These are phyloP conservation scores for Oxygymnocypris stewartii DNA, from an alignment of 2,113 vertebrate species.

Conservation along the genomic window DNA sequence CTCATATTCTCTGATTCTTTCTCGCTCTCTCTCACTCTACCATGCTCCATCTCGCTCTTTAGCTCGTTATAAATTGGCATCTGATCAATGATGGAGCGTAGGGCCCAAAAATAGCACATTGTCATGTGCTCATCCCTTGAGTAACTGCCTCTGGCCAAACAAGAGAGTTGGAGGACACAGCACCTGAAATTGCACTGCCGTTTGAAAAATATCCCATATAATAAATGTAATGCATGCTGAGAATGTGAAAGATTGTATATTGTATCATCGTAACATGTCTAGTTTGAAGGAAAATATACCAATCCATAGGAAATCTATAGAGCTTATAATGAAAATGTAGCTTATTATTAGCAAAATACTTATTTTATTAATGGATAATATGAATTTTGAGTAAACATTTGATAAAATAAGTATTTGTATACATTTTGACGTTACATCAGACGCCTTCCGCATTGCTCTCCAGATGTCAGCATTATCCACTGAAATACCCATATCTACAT, in stretches of 20 bases:
- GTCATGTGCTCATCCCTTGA: slow-evolving; percentile 56
- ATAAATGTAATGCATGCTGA: neutral
- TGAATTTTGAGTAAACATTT: neutral
- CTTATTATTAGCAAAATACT: neutral
- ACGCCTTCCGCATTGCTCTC: neutral
- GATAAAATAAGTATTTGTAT: neutral
- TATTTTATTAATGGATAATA: neutral
- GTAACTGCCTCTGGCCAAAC: slow-evolving; percentile 41
- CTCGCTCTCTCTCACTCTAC: slow-evolving; percentile 53
- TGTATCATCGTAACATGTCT: neutral
- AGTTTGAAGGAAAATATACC: no score
- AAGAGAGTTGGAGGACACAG: slow-evolving; percentile 43
- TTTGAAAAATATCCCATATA: neutral
- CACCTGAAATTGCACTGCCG: slow-evolving; percentile 37
- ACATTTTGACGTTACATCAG: no score
- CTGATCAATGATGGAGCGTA: slow-evolving; percentile 65
- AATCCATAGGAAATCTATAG: neutral
- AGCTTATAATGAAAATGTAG: neutral
- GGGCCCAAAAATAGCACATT: slow-evolving; percentile 66
- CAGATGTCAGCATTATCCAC: neutral
- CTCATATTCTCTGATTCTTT: slow-evolving; percentile 43
- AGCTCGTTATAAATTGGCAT: slow-evolving; percentile 67
- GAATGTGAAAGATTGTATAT: neutral
- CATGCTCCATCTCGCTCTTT: slow-evolving; percentile 51
- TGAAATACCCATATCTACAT: neutral